phyloP scores from a whole-genome alignment of 2,113 vertebrate species.

The Cyphomyrus discorhynchus region DNA sequence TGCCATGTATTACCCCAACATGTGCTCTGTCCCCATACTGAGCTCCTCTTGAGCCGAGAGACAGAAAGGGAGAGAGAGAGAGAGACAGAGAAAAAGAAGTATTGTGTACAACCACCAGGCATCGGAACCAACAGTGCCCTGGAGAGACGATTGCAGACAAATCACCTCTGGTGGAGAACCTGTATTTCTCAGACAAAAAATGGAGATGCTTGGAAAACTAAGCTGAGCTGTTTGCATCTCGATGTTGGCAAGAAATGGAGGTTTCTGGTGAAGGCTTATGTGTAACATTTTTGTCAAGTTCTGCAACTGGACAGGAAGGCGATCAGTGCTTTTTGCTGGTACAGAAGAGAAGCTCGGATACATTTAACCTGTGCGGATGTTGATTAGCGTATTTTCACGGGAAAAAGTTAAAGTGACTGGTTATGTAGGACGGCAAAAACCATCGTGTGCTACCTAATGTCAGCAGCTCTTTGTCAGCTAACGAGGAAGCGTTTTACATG shows the following conservation, averaged over 20 bases:
- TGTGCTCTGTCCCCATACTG: slow-evolving; percentile 38
- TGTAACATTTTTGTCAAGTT: background rate
- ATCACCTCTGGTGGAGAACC: background rate
- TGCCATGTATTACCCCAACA: slow-evolving; percentile 24
- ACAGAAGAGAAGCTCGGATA: background rate
- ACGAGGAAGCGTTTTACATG: background rate
- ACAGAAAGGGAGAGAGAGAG: background rate
- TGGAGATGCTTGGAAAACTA: background rate
- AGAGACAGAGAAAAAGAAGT: background rate
- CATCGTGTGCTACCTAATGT: background rate
- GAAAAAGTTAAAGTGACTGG: background rate
- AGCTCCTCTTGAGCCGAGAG: slow-evolving; percentile 30
- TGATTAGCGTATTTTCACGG: background rate
- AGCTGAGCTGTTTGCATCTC: background rate
- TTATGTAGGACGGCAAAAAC: background rate
- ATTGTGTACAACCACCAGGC: background rate
- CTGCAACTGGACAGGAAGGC: background rate
- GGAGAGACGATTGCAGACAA: background rate
- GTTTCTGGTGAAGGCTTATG: background rate
- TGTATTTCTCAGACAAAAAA: background rate
- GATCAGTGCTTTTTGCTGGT: background rate
- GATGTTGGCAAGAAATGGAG: background rate
- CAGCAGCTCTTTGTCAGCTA: background rate
- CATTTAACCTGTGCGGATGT: background rate
- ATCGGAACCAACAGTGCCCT: background rate